These are phyloP conservation scores for Harpegnathos saltator DNA, from an alignment of 1,140 invertebrate species.

Conservation along the genomic window DNA sequence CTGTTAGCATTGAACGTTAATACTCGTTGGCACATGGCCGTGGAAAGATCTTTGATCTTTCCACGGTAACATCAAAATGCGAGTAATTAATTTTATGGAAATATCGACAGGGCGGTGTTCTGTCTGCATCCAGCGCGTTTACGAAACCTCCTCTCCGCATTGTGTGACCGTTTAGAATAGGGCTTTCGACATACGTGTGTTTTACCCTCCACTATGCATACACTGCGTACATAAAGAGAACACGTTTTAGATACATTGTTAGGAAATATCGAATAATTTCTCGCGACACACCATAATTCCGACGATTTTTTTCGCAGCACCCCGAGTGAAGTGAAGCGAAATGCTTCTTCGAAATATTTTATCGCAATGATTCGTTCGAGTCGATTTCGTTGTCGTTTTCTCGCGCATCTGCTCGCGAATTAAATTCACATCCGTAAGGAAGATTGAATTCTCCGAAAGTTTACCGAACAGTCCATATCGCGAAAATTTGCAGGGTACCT, in stretches of 20 bases:
- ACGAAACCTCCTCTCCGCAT: constrained; percentile 20
- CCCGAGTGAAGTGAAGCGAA: too few species aligned
- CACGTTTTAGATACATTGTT: background rate
- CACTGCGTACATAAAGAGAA: constrained; percentile 23
- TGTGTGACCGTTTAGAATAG: constrained; percentile 64
- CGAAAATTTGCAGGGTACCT: constrained; percentile 45
- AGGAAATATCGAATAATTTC: constrained; percentile 14
- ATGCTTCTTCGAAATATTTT: too few species aligned
- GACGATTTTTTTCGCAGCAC: background rate
- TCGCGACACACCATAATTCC: constrained; percentile 2
- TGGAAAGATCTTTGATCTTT: constrained; percentile 26
- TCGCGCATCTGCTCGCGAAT: too few species aligned
- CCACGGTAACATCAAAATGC: constrained; percentile 14
- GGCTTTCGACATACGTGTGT: constrained; percentile 61
- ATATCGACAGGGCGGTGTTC: background rate
- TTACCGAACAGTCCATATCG: background rate
- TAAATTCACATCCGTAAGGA: background rate
- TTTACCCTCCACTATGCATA: constrained; percentile 24
- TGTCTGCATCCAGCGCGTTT: constrained; percentile 69
- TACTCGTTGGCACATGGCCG: background rate
- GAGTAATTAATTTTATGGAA: constrained; percentile 16
- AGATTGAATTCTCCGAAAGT: constrained; percentile 33
- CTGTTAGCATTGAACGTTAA: background rate
- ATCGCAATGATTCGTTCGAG: too few species aligned
- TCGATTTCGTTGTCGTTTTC: too few species aligned